Evolutionary conservation across 2,888 invertebrate species (phyloP).

Genomic region (Itoplectis maculator): DNA sequence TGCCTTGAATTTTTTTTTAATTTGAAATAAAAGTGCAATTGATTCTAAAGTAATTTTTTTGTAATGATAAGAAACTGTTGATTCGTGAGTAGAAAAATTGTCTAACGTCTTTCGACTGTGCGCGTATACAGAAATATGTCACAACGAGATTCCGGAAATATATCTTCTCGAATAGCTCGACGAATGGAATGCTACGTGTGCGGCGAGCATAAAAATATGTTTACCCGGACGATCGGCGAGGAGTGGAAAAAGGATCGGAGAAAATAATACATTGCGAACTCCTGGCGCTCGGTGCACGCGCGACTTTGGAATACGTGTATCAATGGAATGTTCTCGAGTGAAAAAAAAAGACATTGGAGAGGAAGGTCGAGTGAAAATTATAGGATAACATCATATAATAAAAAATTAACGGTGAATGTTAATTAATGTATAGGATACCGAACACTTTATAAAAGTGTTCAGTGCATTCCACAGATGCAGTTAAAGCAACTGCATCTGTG

Average conservation of each 20-base stretch:
- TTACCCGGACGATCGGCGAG: slow-evolving; percentile 17
- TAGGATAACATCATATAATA: slow-evolving; percentile 33
- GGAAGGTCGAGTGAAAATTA: slow-evolving; percentile 52
- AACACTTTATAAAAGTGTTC: too few relatives aligned
- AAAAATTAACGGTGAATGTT: too few relatives aligned
- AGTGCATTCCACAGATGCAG: too few relatives aligned
- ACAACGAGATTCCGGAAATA: slow-evolving; percentile 43
- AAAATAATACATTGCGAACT: slow-evolving; percentile 48
- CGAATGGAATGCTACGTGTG: slow-evolving; percentile 41
- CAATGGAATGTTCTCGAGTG: slow-evolving; percentile 20
- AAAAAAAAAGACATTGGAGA: slow-evolving; percentile 33
- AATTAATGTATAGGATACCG: too few relatives aligned
- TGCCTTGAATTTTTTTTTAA: not conserved
- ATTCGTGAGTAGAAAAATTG: not conserved
- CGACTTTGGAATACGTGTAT: slow-evolving; percentile 49
- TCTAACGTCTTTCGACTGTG: not conserved
- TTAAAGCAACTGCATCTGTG: too few relatives aligned
- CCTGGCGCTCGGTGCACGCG: slow-evolving; percentile 16
- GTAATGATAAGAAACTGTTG: not conserved
- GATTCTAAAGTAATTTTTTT: too few relatives aligned
- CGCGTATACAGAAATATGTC: slow-evolving; percentile 34
- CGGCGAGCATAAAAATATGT: slow-evolving; percentile 35
- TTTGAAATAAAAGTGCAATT: too few relatives aligned
- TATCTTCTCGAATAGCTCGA: slow-evolving; percentile 24
- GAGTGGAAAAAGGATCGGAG: slow-evolving; percentile 23